A percentile compares a stretch with the other conserved stretches of the same genome.
phyloP scores from a whole-genome alignment of 2,797 vertebrate species.

The Acrossocheilus fasciatus region DNA sequence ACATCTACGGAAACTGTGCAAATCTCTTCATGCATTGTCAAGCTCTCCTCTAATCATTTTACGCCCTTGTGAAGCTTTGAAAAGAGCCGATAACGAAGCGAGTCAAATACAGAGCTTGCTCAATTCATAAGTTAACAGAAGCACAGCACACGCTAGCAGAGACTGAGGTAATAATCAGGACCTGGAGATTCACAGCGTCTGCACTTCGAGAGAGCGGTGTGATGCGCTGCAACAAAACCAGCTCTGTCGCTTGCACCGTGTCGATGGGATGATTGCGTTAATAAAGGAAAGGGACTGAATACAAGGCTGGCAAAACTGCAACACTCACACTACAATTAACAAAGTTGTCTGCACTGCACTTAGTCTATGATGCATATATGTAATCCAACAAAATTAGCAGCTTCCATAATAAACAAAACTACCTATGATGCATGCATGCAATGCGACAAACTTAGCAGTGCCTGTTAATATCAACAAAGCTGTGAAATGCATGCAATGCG shows the following conservation, averaged over 20 bases:
- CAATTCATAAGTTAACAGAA: conserved; percentile 66
- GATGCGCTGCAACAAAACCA: background rate
- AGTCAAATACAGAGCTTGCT: conserved; percentile 73
- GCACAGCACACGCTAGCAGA: conserved; percentile 60
- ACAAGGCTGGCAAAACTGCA: background rate
- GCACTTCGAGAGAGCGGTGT: background rate
- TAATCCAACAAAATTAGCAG: background rate
- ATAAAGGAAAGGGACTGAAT: background rate
- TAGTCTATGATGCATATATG: background rate
- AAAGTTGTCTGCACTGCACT: background rate
- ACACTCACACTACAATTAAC: background rate
- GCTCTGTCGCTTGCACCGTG: background rate
- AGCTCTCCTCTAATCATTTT: conserved; percentile 82
- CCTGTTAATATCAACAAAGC: background rate
- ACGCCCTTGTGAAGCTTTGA: conserved; percentile 75
- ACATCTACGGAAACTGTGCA: conserved; percentile 71
- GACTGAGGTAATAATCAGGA: conserved; percentile 47
- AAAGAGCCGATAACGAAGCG: conserved; percentile 77
- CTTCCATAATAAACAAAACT: background rate
- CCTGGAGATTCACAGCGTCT: background rate
- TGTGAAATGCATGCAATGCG: background rate
- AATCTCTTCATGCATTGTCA: conserved; percentile 80
- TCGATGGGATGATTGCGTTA: background rate
- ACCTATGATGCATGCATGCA: background rate
- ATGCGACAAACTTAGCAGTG: background rate